A percentile compares a stretch with the other conserved stretches of the same genome.
Conservation (phyloP, 2,888 invertebrate species). For the Drosophila cognata region DNA sequence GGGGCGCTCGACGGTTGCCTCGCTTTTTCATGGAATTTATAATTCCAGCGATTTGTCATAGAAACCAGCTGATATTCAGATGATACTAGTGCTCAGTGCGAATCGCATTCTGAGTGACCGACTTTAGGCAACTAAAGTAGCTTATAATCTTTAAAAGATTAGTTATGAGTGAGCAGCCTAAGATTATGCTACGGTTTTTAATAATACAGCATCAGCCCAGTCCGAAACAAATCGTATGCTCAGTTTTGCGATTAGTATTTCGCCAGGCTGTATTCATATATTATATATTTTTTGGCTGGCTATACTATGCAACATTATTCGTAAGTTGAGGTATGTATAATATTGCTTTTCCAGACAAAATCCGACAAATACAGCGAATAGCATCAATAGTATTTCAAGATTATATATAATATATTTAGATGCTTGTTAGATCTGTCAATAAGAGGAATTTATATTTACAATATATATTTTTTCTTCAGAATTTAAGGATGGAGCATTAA, state of each 20-base stretch:
- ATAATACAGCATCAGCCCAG: neutral
- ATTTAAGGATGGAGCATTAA: neutral
- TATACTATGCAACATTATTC: neutral
- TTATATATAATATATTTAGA: neutral
- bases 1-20: conserved; percentile 18
- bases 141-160: neutral
- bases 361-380: neutral
- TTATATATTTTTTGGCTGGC: neutral
- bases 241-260: conserved; percentile 8
- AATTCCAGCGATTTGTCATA: conserved; percentile 44
- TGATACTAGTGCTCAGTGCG: conserved; percentile 6
- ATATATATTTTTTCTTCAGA: too few relatives aligned
- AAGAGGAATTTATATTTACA: neutral
- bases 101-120: conserved; percentile 14
- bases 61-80: conserved; percentile 17
- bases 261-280: neutral
- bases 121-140: neutral
- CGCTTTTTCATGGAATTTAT: conserved; percentile 33
- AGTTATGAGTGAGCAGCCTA: conserved; percentile 37
- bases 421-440: neutral
- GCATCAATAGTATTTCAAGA: neutral
- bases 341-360: neutral
- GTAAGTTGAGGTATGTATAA: neutral
- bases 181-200: conserved; percentile 41
- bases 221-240: conserved; percentile 11